A percentile compares a stretch with the other conserved stretches of the same genome.
Evolutionary conservation across 2,888 invertebrate species (phyloP).

Genomic region (Eulithis prunata): DNA sequence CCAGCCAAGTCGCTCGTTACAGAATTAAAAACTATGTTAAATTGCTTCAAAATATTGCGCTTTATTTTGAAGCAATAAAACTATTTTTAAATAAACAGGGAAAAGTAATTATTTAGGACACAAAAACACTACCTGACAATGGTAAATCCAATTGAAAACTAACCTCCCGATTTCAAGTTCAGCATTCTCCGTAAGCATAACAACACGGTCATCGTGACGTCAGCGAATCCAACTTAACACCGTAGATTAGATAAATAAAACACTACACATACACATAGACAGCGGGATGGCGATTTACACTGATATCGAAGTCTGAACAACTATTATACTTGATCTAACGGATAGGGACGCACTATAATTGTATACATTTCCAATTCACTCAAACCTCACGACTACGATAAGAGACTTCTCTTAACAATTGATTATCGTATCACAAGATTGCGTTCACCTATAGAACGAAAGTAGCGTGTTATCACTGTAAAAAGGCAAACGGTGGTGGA

Average conservation of each 20-base stretch:
- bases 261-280: constrained; percentile 11
- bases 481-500: neutral
- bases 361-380: constrained; percentile 12
- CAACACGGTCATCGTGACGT: constrained; percentile 52
- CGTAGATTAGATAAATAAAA: constrained; percentile 17
- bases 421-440: constrained; percentile 12
- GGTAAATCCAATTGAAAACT: constrained; percentile 42
- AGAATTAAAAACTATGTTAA: too few relatives aligned
- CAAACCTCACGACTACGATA: constrained; percentile 19
- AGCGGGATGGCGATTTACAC: neutral
- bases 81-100: too few relatives aligned
- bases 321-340: constrained; percentile 7
- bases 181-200: constrained; percentile 50
- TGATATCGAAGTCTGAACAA: constrained; percentile 5
- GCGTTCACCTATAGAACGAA: constrained; percentile 9
- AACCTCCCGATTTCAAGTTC: constrained; percentile 62
- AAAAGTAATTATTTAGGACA: neutral
- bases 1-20: too few relatives aligned
- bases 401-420: constrained; percentile 15
- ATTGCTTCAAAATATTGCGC: too few relatives aligned
- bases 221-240: constrained; percentile 23
- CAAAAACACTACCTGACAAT: constrained; percentile 9
- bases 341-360: neutral
- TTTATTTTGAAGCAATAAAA: too few relatives aligned
- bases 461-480: constrained; percentile 4